A percentile compares a stretch with the other conserved stretches of the same genome.
Conservation (phyloP, 2,888 invertebrate species). For the Phania funesta region DNA sequence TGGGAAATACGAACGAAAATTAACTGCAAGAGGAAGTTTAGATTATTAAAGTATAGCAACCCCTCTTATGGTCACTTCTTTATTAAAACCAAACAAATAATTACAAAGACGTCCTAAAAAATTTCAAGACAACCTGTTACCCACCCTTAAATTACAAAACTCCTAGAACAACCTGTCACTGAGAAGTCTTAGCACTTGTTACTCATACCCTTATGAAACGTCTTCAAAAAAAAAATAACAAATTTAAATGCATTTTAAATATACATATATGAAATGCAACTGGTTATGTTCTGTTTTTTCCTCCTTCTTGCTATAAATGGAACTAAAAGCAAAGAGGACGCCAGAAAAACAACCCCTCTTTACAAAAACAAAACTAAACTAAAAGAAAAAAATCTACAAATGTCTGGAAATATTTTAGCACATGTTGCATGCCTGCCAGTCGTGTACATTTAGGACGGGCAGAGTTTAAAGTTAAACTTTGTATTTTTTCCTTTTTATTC, state of each 20-base stretch:
- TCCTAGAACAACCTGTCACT: conserved; percentile 50
- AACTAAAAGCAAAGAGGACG: conserved; percentile 4
- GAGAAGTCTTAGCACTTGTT: conserved; percentile 49
- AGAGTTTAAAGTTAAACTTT: conserved; percentile 30
- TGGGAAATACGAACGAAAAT: conserved; percentile 19
- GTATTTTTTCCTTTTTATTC: background rate
- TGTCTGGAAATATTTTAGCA: conserved; percentile 63
- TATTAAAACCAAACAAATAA: conserved; percentile 14
- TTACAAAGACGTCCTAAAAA: conserved; percentile 29
- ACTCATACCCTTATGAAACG: conserved; percentile 27
- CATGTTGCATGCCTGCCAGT: conserved; percentile 55
- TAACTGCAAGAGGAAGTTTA: background rate
- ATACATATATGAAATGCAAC: conserved; percentile 54
- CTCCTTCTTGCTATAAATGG: background rate
- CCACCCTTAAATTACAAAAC: conserved; percentile 46
- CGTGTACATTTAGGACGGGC: conserved; percentile 12
- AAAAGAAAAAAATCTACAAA: conserved; percentile 50
- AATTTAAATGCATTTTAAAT: conserved; percentile 40
- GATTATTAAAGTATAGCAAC: background rate
- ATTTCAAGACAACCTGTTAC: conserved; percentile 32
- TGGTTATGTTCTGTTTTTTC: conserved; percentile 25
- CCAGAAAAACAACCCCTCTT: conserved; percentile 55
- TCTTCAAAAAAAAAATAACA: conserved; percentile 4
- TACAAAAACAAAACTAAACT: conserved; percentile 8
- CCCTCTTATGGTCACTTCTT: conserved; percentile 29